phyloP scores from a whole-genome alignment of 2,113 vertebrate genomes.

The Hypomesus transpacificus region DNA sequence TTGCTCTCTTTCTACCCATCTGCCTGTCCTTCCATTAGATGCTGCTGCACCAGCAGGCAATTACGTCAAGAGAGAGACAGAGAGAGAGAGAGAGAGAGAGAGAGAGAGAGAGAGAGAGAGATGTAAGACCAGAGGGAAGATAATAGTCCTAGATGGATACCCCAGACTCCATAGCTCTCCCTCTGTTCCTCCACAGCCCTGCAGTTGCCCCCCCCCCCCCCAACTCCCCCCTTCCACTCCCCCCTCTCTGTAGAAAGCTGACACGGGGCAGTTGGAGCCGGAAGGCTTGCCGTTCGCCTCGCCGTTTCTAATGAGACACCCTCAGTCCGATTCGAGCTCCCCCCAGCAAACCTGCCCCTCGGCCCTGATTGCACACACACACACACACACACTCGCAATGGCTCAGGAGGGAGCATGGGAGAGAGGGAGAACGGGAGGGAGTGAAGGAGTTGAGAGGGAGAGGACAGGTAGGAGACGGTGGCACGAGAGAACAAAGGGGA shows the following conservation, averaged over 20 bases:
- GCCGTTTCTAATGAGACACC: constrained; percentile 49
- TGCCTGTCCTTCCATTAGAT: constrained; percentile 24
- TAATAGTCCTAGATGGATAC: constrained; percentile 15
- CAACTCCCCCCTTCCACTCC: neutral
- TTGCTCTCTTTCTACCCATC: constrained; percentile 28
- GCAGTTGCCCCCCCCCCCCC: neutral
- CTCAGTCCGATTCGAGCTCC: constrained; percentile 29
- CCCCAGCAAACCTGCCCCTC: constrained; percentile 1
- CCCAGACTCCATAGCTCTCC: constrained; percentile 30
- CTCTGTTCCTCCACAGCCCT: constrained; percentile 29
- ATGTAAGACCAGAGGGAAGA: neutral
- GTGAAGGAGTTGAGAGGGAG: neutral
- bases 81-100: neutral
- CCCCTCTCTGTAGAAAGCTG: constrained; percentile 1
- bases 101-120: neutral
- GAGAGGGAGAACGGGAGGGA: neutral
- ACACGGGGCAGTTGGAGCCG: constrained; percentile 14
- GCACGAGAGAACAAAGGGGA: neutral
- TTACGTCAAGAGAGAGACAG: too few species aligned
- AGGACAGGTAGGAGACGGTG: neutral
- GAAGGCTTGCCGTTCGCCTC: constrained; percentile 16
- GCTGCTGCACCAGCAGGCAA: constrained; percentile 41
- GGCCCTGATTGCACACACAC: constrained; percentile 8
- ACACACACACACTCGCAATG: too few species aligned
- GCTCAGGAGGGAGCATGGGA: neutral